Evolutionary conservation across 2,888 invertebrate genomes (phyloP).

Genomic region (Argyra leucocephala): DNA sequence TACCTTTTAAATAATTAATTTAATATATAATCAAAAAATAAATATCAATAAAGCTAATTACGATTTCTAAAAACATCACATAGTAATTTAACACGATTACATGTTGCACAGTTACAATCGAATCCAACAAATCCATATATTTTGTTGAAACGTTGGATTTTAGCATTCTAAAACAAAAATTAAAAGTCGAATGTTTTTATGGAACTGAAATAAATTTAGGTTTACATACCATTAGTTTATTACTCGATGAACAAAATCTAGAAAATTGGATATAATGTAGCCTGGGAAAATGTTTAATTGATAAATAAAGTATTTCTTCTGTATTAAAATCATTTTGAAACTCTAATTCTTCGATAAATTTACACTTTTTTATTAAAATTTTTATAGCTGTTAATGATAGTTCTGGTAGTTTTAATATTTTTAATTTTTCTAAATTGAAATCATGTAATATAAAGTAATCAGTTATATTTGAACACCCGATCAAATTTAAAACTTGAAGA

Average conservation of each 20-base stretch:
- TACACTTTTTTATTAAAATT: conserved; percentile 2
- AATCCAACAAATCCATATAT: not conserved
- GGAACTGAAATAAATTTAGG: not conserved
- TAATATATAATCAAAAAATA: too few species aligned
- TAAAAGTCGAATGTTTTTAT: too few species aligned
- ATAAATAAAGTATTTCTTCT: not conserved
- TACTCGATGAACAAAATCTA: not conserved
- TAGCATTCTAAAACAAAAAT: not conserved
- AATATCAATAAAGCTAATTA: not conserved
- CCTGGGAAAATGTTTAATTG: conserved; percentile 1
- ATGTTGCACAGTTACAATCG: not conserved
- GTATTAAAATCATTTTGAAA: conserved; percentile 6
- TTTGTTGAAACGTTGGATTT: not conserved
- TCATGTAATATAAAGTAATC: conserved; percentile 9
- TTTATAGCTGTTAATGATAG: not conserved
- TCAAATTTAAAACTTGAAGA: conserved; percentile 6
- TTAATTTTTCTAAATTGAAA: not conserved
- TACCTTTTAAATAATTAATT: too few species aligned
- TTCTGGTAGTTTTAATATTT: not conserved
- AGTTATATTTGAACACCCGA: conserved; percentile 4
- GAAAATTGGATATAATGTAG: not conserved
- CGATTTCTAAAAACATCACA: not conserved
- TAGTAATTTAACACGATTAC: not conserved
- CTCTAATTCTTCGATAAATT: conserved; percentile 1
- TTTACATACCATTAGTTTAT: not conserved